Evolutionary conservation across 2,113 vertebrate genomes (phyloP).

Genomic region (Tragulus kanchil): DNA sequence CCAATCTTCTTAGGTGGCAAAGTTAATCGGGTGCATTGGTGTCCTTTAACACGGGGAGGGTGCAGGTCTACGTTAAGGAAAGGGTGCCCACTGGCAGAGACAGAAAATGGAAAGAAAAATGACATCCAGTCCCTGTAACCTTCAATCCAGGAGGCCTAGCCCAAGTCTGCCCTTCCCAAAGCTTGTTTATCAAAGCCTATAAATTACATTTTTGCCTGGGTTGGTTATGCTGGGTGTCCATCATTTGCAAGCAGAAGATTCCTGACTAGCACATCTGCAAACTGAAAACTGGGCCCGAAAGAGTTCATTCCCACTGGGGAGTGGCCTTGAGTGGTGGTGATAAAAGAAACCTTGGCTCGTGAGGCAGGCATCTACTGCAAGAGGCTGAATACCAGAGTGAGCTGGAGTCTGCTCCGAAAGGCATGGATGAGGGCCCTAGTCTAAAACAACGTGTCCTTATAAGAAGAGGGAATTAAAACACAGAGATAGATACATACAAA

Average conservation of each 20-base stretch:
- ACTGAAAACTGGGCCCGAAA: background rate
- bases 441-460: background rate
- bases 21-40: background rate
- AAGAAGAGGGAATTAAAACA: background rate
- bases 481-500: background rate
- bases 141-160: background rate
- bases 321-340: background rate
- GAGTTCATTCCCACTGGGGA: background rate
- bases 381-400: background rate
- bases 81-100: background rate
- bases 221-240: background rate
- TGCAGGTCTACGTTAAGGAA: background rate
- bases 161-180: background rate
- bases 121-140: background rate
- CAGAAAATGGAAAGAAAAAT: background rate
- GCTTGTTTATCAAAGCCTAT: conserved; percentile 1
- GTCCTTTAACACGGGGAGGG: background rate
- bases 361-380: background rate
- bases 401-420: background rate
- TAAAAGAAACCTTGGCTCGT: conserved; percentile 9
- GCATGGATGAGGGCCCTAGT: background rate
- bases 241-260: conserved; percentile 32
- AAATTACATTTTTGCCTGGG: background rate
- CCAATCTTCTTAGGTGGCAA: background rate
- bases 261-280: background rate